Conservation (phyloP, 2,888 invertebrate genomes). For the Rhopalosiphum nymphaeae region DNA sequence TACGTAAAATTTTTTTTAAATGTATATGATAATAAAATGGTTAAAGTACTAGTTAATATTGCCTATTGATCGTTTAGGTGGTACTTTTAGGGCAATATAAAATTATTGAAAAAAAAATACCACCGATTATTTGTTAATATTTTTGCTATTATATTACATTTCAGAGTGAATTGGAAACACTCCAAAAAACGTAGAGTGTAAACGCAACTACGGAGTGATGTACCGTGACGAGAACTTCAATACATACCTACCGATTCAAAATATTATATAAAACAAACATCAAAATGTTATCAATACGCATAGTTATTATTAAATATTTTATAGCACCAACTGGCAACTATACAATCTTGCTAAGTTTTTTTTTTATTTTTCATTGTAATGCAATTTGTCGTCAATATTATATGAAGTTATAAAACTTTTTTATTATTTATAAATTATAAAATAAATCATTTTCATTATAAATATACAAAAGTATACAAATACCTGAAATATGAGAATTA, state of each 20-base stretch:
- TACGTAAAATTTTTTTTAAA: neutral
- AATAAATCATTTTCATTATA: neutral
- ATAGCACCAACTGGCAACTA: neutral
- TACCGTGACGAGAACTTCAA: neutral
- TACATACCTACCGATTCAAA: neutral
- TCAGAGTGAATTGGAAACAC: slow-evolving; percentile 26
- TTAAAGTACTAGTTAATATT: neutral
- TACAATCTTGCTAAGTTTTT: neutral
- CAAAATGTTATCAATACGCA: neutral
- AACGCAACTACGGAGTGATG: neutral
- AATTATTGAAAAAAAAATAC: neutral
- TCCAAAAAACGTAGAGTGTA: neutral
- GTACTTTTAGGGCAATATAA: neutral
- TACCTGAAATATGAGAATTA: neutral
- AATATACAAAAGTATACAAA: neutral
- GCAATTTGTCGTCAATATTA: neutral
- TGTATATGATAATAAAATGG: neutral
- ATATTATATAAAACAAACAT: neutral
- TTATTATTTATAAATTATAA: neutral
- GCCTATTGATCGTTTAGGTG: neutral
- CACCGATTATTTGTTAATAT: neutral
- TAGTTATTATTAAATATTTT: neutral
- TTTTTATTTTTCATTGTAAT: neutral
- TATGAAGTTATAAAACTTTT: neutral
- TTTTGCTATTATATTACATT: neutral